Percentiles rank a stretch among this genome's conserved stretches.
phyloP scores from a whole-genome alignment of 1,140 invertebrate species.

The Mesaphorura yosii region DNA sequence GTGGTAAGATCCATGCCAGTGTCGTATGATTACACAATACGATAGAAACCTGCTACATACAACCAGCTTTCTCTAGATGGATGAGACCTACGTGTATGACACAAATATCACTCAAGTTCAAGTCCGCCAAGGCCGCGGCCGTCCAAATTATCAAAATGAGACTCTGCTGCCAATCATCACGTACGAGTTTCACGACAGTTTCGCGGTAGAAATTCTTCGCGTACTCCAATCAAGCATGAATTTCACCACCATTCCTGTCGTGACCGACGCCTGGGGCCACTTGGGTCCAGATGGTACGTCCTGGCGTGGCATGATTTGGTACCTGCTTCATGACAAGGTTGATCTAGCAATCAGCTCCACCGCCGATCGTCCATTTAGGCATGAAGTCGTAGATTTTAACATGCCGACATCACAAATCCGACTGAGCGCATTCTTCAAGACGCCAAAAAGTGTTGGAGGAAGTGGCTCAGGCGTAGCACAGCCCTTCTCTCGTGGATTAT shows the following conservation, averaged over 20 bases:
- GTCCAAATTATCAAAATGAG: neutral
- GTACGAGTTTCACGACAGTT: constrained; percentile 8
- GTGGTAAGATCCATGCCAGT: too few species aligned
- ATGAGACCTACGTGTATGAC: constrained; percentile 9
- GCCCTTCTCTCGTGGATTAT: too few species aligned
- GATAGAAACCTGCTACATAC: neutral
- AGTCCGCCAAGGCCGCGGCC: too few species aligned
- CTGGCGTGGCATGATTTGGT: constrained; percentile 20
- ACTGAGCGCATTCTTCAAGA: constrained; percentile 15
- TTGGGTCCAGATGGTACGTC: neutral
- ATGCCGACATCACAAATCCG: constrained; percentile 14
- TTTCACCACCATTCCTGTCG: neutral
- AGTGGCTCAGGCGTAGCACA: too few species aligned
- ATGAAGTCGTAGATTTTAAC: constrained; percentile 19
- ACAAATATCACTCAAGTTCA: constrained; percentile 5
- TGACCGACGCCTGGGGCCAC: constrained; percentile 11
- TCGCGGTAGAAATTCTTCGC: constrained; percentile 9
- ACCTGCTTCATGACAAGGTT: constrained; percentile 2
- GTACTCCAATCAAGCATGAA: constrained; percentile 16
- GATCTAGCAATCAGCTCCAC: constrained; percentile 15
- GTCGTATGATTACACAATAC: neutral
- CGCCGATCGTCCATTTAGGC: constrained; percentile 12
- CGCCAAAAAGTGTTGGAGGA: too few species aligned
- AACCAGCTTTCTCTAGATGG: constrained; percentile 10
- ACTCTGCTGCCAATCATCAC: neutral